Evolutionary conservation across 2,888 invertebrate species (phyloP).

Genomic region (Hyposoter didymator): DNA sequence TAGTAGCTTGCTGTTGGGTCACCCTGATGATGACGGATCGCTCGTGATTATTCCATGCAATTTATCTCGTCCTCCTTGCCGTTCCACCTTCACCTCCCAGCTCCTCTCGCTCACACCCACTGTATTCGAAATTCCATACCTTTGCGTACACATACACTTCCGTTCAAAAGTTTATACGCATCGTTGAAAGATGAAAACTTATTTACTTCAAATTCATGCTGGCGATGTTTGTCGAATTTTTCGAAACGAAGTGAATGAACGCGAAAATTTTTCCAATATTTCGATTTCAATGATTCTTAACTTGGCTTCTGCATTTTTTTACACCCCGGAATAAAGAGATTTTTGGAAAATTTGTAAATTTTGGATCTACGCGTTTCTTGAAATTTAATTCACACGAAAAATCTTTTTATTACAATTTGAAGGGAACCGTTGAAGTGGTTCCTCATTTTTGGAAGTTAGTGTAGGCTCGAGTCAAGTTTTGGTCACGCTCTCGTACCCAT

Average conservation of each 20-base stretch:
- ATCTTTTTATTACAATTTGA: neutral
- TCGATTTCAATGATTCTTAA: too few species aligned
- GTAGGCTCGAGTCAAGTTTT: slow-evolving; percentile 3
- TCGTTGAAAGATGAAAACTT: neutral
- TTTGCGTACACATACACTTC: neutral
- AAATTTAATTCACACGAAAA: neutral
- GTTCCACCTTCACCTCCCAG: neutral
- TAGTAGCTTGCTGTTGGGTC: slow-evolving; percentile 58
- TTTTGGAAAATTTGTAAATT: neutral
- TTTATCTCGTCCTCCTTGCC: slow-evolving; percentile 71
- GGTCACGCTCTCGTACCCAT: slow-evolving; percentile 13
- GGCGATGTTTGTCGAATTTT: too few species aligned
- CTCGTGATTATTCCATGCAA: slow-evolving; percentile 75
- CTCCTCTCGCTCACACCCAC: neutral
- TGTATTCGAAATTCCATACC: slow-evolving; percentile 26
- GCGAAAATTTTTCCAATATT: too few species aligned
- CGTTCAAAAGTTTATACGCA: neutral
- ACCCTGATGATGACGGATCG: slow-evolving; percentile 78
- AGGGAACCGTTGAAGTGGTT: neutral
- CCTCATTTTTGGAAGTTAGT: neutral
- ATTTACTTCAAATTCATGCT: neutral
- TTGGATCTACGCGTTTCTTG: neutral
- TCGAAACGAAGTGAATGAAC: too few species aligned
- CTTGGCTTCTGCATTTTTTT: too few species aligned
- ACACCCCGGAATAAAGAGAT: neutral